These are phyloP conservation scores for Entomobrya proxima DNA, from an alignment of 2,888 invertebrate species.

Conservation along the genomic window DNA sequence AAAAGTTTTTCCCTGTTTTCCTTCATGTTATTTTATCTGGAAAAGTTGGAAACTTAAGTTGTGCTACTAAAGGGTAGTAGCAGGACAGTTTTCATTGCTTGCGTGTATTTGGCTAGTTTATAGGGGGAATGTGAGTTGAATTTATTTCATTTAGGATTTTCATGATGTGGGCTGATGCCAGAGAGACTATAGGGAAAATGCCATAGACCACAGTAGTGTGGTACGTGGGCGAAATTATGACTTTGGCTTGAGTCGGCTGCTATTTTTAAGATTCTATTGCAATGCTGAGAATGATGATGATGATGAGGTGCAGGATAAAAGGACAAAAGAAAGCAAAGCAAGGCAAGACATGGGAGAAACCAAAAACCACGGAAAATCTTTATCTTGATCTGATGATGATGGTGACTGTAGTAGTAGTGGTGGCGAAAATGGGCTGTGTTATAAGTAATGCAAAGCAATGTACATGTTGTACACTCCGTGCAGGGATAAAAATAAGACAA, in stretches of 20 bases:
- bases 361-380: conserved; percentile 14
- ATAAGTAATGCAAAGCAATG: too few relatives aligned
- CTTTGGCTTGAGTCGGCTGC: too few relatives aligned
- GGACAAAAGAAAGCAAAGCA: neutral
- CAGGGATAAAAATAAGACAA: too few relatives aligned
- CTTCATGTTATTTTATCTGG: too few relatives aligned
- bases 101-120: conserved; percentile 1
- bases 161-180: conserved; percentile 7
- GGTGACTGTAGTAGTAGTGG: neutral
- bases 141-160: conserved; percentile 33
- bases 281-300: too few relatives aligned
- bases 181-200: too few relatives aligned
- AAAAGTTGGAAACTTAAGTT: too few relatives aligned
- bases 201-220: neutral
- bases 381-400: conserved; percentile 7
- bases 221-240: neutral
- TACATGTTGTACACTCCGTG: too few relatives aligned
- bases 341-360: neutral
- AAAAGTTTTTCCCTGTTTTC: too few relatives aligned
- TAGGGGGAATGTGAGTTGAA: neutral
- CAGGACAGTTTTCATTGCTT: neutral
- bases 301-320: neutral
- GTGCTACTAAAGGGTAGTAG: neutral
- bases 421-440: too few relatives aligned
- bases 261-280: too few relatives aligned